phyloP scores from a whole-genome alignment of 1,140 invertebrate genomes.

The Archegozetes longisetosus region DNA sequence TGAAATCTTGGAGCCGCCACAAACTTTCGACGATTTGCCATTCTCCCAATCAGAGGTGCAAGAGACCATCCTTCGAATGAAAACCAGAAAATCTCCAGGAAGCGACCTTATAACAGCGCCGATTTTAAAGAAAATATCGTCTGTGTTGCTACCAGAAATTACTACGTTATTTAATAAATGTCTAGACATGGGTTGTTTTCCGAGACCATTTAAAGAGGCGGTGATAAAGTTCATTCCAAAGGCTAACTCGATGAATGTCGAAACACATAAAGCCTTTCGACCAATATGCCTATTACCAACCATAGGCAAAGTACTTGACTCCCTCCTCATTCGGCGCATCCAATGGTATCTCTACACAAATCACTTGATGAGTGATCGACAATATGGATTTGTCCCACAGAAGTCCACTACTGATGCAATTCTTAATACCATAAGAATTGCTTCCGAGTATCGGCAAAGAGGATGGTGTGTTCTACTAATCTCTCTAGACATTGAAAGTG shows the following conservation, averaged over 20 bases:
- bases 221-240: neutral
- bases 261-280: neutral
- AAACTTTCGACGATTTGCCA: neutral
- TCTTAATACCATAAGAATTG: too few relatives aligned
- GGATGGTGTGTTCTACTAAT: neutral
- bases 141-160: too few relatives aligned
- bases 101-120: neutral
- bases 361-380: neutral
- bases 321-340: neutral
- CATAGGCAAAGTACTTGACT: neutral
- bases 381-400: neutral
- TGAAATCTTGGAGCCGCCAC: neutral
- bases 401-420: neutral
- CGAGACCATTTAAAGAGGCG: neutral
- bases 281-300: neutral
- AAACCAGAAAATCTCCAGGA: neutral
- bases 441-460: neutral
- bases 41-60: neutral
- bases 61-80: neutral
- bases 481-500: neutral
- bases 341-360: neutral
- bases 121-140: neutral
- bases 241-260: neutral
- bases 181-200: neutral
- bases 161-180: neutral